These are phyloP conservation scores for Embiotoca jacksoni DNA, from an alignment of 2,113 vertebrate species.

Conservation along the genomic window DNA sequence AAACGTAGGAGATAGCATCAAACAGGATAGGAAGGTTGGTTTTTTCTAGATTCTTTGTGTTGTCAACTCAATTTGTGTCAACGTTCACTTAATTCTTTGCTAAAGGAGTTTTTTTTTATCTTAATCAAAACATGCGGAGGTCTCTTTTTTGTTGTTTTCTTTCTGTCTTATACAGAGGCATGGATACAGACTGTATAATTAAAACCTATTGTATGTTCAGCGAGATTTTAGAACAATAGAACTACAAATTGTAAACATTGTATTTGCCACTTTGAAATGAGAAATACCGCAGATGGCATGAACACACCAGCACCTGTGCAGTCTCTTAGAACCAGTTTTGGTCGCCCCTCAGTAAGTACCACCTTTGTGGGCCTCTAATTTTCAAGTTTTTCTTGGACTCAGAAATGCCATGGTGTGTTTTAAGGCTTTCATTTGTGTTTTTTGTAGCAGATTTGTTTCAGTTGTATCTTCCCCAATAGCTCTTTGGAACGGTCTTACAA, in stretches of 20 bases:
- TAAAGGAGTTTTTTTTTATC: slow-evolving; percentile 8
- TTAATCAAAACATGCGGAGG: slow-evolving; percentile 4
- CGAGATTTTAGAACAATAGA: no score
- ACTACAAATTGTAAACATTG: no score
- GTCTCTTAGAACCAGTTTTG: background rate
- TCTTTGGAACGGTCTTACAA: background rate
- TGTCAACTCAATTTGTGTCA: slow-evolving; percentile 48
- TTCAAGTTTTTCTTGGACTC: no score
- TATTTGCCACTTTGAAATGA: background rate
- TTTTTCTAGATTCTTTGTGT: slow-evolving; percentile 40
- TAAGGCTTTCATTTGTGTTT: no score
- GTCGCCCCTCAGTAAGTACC: no score
- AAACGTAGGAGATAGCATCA: slow-evolving; percentile 53
- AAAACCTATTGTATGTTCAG: background rate
- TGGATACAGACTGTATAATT: background rate
- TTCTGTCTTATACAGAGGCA: background rate
- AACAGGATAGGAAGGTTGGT: slow-evolving; percentile 39
- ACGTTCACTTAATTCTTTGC: slow-evolving; percentile 13
- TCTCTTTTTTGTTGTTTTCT: slow-evolving; percentile 5
- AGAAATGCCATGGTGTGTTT: no score
- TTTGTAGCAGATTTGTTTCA: no score
- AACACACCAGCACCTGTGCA: background rate
- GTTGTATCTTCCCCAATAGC: no score
- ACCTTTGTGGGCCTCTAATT: no score
- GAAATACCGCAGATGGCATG: background rate